phyloP scores from a whole-genome alignment of 1,140 invertebrate species.

The Bombus haemorrhoidalis region DNA sequence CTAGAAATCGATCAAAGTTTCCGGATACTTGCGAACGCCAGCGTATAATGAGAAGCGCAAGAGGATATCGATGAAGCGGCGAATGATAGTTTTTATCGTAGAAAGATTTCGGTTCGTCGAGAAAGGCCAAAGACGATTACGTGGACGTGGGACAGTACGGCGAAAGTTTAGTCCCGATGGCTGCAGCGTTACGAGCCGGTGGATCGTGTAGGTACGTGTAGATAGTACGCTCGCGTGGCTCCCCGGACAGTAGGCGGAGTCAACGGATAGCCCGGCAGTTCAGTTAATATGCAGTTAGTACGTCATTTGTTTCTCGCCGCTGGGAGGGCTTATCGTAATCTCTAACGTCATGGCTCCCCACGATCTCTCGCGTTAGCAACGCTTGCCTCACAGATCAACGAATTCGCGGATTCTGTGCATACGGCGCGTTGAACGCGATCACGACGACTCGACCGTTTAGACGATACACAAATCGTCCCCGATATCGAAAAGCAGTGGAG shows the following conservation, averaged over 20 bases:
- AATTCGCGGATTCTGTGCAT: background rate
- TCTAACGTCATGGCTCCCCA: constrained; percentile 54
- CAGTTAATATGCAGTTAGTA: constrained; percentile 71
- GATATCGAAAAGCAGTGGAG: background rate
- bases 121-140: constrained; percentile 68
- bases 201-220: constrained; percentile 34
- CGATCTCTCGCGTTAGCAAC: constrained; percentile 52
- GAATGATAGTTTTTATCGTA: constrained; percentile 37
- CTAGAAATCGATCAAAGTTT: too few species aligned
- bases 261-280: constrained; percentile 53
- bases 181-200: constrained; percentile 6
- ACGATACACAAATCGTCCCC: background rate
- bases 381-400: background rate
- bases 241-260: constrained; percentile 47
- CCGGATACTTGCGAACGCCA: too few species aligned
- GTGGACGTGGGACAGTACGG: constrained; percentile 18
- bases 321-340: constrained; percentile 68
- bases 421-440: background rate
- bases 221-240: constrained; percentile 22
- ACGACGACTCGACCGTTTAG: too few species aligned
- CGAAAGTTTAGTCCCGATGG: constrained; percentile 60
- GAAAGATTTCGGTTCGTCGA: constrained; percentile 64
- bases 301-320: constrained; percentile 70
- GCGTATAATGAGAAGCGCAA: background rate
- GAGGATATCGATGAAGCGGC: background rate